Evolutionary conservation across 2,113 vertebrate genomes (phyloP).

Genomic region (Gasterosteus aculeatus): DNA sequence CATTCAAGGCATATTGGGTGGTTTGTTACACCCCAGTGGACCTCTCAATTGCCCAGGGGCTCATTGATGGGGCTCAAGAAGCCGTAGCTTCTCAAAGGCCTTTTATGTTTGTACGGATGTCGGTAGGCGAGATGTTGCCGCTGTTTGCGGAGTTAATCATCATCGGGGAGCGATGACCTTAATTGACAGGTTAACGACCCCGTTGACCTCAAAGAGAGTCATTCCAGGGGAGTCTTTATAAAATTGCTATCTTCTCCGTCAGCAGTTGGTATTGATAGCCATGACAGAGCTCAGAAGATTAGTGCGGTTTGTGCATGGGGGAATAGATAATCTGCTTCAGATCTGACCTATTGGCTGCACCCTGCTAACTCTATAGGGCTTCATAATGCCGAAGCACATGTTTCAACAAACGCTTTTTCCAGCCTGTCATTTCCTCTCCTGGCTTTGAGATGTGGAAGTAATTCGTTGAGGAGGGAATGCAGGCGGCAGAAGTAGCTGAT

Average conservation of each 20-base stretch:
- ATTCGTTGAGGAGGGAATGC: constrained; percentile 39
- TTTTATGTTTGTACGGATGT: constrained; percentile 13
- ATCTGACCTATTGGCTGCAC: constrained; percentile 65
- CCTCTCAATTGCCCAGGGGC: constrained; percentile 42
- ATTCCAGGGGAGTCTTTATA: constrained; percentile 4
- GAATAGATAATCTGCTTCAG: constrained; percentile 71
- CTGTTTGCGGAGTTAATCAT: constrained; percentile 2
- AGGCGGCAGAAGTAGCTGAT: constrained; percentile 29
- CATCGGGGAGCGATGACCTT: constrained; percentile 22
- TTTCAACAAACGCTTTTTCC: constrained; percentile 51
- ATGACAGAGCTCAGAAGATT: constrained; percentile 66
- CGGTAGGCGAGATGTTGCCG: constrained; percentile 17
- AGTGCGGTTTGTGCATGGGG: constrained; percentile 55
- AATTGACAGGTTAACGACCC: constrained; percentile 34
- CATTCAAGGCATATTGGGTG: constrained; percentile 21
- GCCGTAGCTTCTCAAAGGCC: constrained; percentile 35
- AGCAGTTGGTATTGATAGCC: constrained; percentile 51
- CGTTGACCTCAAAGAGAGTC: constrained; percentile 27
- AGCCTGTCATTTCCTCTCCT: constrained; percentile 25
- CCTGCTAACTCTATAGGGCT: constrained; percentile 50
- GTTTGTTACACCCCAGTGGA: constrained; percentile 51
- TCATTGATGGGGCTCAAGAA: constrained; percentile 59
- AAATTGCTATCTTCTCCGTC: constrained; percentile 6
- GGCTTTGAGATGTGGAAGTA: constrained; percentile 38
- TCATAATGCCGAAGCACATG: constrained; percentile 58